Evolutionary conservation across 37 sponge, comb jelly and placozoan genomes (phyloP), one percentile per base, ranked within the genome.

Genomic region (Ianthella basta): DNA sequence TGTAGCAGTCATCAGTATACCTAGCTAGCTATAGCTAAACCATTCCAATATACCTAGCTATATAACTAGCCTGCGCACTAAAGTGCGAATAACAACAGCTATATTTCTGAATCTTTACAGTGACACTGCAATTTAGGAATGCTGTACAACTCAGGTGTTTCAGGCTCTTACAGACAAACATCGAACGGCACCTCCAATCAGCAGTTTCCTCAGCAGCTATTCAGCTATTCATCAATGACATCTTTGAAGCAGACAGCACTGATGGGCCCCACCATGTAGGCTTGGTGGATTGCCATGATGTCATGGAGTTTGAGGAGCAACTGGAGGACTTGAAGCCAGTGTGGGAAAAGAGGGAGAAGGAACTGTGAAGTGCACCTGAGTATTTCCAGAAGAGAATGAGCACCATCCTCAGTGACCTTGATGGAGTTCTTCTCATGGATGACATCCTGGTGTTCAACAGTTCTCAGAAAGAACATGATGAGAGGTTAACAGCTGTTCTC

Each of bases 301-400:
- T 19, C 16, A 18, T 19, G 18, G 59, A 56, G 15, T 56, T 56
- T 18, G 15, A 19, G 15, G 59, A 56, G 59, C 15, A 56, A 18
- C 59, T 56, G 15, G 59, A 56, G 18, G 59, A 56, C 15, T 18
- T 56, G 15, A 15, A 18, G 59, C 59, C 59, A 56, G 18, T 56
- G 16, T 56, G 59, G 59, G 59, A 56, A 18, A 56, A 56, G 18
- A 56, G 59, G 59, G 59, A 56, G 59, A 18, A 56, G 18, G 18
- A 56, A 15, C 18, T 56, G 15, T 15, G 59, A 15, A 61, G 27
- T 61, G 64, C 64, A 4, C 64, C 84, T 36, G 85, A 84, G 59
- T 74, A 56, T 34, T 84, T 84, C 41, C 85, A 84, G 60, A 55
- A 53, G 0, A 6, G 74, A 0, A 74, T 84, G 75, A 80, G 70